Conservation (phyloP, 2,113 vertebrate genomes). For the Corythoichthys intestinalis region DNA sequence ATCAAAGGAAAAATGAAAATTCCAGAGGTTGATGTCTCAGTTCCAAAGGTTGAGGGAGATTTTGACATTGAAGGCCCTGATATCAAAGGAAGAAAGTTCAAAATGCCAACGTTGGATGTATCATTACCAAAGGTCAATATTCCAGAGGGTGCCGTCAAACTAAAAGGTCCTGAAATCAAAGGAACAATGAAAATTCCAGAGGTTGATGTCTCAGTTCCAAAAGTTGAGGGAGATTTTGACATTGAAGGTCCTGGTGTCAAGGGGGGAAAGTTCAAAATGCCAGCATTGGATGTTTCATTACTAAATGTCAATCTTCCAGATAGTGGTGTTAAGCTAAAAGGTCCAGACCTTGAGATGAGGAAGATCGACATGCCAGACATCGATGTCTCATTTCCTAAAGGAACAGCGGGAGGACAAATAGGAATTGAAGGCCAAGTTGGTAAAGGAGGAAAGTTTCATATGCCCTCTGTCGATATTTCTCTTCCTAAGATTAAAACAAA, state of each 20-base stretch:
- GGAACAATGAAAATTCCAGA: constrained; percentile 19
- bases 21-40: constrained; percentile 44
- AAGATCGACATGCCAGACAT: constrained; percentile 46
- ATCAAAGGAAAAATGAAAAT: constrained; percentile 17
- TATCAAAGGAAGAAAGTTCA: constrained; percentile 46
- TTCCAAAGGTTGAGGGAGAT: constrained; percentile 36
- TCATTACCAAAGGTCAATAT: constrained; percentile 39
- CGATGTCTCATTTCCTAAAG: constrained; percentile 43
- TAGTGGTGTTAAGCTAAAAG: constrained; percentile 19
- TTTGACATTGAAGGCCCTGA: constrained; percentile 21
- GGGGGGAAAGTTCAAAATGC: constrained; percentile 51
- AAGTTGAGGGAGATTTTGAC: constrained; percentile 21
- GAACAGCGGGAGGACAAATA: constrained; percentile 30
- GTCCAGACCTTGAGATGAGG: constrained; percentile 13
- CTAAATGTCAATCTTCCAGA: constrained; percentile 45
- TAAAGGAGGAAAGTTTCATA: not conserved
- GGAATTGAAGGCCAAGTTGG: constrained; percentile 25
- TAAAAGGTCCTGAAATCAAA: constrained; percentile 24
- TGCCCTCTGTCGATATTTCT: constrained; percentile 39
- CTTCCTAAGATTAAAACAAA: constrained; percentile 45
- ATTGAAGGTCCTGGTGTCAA: constrained; percentile 12
- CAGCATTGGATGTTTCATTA: constrained; percentile 43
- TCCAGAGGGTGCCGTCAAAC: constrained; percentile 7
- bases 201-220: constrained; percentile 29
- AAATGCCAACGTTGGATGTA: constrained; percentile 44